Conservation (phyloP, 2,888 invertebrate genomes). For the Drosophila vallismaia region DNA sequence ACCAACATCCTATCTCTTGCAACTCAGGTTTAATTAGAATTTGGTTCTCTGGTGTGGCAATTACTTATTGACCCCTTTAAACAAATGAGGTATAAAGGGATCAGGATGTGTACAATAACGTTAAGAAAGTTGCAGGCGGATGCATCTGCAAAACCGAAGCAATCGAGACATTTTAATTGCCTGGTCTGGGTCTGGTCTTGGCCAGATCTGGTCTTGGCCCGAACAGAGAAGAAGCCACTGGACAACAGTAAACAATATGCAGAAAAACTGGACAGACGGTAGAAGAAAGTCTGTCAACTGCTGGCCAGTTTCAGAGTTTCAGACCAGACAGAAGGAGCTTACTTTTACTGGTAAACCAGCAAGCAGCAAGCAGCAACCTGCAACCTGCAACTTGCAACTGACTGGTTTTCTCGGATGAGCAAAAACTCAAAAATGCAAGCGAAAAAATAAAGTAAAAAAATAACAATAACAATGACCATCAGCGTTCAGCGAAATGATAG, state of each 20-base stretch:
- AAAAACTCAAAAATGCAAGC: constrained; percentile 33
- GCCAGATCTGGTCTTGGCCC: constrained; percentile 36
- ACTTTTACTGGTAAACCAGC: constrained; percentile 64
- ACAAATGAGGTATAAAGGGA: constrained; percentile 45
- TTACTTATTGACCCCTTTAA: constrained; percentile 19
- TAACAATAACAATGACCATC: constrained; percentile 63
- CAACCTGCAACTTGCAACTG: constrained; percentile 20
- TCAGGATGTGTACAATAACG: constrained; percentile 52
- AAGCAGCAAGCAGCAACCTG: constrained; percentile 18
- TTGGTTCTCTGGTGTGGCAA: constrained; percentile 18
- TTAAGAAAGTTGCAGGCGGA: constrained; percentile 74
- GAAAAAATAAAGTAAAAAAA: constrained; percentile 14
- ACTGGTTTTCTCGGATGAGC: constrained; percentile 46
- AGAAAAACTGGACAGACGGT: constrained; percentile 73
- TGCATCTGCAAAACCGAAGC: constrained; percentile 49
- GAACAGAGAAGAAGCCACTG: constrained; percentile 27
- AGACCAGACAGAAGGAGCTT: constrained; percentile 68
- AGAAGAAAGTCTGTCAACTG: constrained; percentile 67
- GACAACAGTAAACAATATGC: constrained; percentile 64
- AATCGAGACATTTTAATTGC: constrained; percentile 59
- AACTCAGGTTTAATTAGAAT: constrained; percentile 53
- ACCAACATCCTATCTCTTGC: constrained; percentile 41
- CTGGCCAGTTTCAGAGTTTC: constrained; percentile 59
- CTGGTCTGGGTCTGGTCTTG: constrained; percentile 39
- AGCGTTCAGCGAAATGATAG: constrained; percentile 64